Conservation (phyloP, 2,797 vertebrate species). For the Basileuterus tristriatus region DNA sequence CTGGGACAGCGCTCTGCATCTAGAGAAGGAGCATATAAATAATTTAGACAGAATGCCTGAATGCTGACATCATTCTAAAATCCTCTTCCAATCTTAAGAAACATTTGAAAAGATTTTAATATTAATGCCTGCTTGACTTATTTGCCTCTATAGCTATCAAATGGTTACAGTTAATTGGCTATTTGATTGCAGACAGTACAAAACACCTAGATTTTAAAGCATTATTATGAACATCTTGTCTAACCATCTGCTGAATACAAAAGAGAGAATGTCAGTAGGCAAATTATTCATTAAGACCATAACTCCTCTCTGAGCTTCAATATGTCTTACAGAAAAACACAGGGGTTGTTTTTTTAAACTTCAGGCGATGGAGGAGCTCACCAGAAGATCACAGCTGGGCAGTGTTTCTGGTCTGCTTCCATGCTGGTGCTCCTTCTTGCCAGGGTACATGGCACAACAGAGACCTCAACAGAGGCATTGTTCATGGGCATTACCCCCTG, state of each 20-base stretch:
- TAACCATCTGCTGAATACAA: slow-evolving; percentile 43
- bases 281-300: background rate
- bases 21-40: background rate
- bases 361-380: background rate
- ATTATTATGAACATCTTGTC: slow-evolving; percentile 31
- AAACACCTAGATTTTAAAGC: slow-evolving; percentile 12
- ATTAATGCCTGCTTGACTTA: slow-evolving; percentile 12
- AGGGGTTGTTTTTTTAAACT: background rate
- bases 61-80: background rate
- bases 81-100: background rate
- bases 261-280: slow-evolving; percentile 1
- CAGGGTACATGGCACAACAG: background rate
- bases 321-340: background rate
- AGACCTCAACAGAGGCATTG: background rate
- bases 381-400: background rate
- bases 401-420: background rate
- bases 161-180: slow-evolving; percentile 19
- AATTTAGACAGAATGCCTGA: background rate
- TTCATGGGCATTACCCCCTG: background rate
- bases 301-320: slow-evolving; percentile 9
- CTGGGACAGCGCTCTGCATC: background rate
- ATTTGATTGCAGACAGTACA: slow-evolving; percentile 8
- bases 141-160: background rate
- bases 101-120: background rate
- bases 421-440: background rate